These are phyloP conservation scores for Scolopax bukidnonensis DNA, from an alignment of 2,797 vertebrate species.

Conservation along the genomic window DNA sequence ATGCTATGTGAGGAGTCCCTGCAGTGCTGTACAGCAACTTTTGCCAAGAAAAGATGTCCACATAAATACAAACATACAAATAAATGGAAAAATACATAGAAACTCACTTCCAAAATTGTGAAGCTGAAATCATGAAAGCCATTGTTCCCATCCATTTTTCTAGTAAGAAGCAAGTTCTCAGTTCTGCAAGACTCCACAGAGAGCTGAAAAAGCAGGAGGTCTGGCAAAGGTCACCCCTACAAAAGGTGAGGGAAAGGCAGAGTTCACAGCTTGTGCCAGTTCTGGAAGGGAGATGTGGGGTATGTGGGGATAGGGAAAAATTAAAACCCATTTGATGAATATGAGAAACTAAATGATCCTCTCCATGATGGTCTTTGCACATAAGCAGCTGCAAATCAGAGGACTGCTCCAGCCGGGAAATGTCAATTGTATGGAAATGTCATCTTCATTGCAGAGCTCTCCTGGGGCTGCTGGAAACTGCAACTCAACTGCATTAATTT, in stretches of 20 bases:
- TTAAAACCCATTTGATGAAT: conserved; percentile 11
- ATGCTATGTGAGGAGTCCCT: not conserved
- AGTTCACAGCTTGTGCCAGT: not conserved
- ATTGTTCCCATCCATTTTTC: not conserved
- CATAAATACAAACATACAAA: not conserved
- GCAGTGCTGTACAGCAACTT: not conserved
- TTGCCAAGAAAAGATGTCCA: not conserved
- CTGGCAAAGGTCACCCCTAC: not conserved
- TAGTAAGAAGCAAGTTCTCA: not conserved
- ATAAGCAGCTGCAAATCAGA: conserved; percentile 45
- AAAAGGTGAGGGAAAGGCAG: not conserved
- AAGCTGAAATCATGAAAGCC: not conserved
- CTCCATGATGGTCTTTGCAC: conserved; percentile 26
- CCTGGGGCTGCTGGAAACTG: conserved; percentile 39
- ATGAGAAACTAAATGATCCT: conserved; percentile 45
- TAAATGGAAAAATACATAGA: not conserved
- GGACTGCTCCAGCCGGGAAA: conserved; percentile 42
- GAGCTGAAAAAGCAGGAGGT: not conserved
- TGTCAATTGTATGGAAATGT: conserved; percentile 74
- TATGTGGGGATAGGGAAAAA: not conserved
- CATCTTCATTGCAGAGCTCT: conserved; percentile 51
- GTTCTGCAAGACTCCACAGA: not conserved
- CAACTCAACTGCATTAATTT: conserved; percentile 59
- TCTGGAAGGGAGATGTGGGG: not conserved
- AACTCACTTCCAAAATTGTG: not conserved